phyloP scores from a whole-genome alignment of 2,888 invertebrate genomes.

The Chaitophorus viminalis region DNA sequence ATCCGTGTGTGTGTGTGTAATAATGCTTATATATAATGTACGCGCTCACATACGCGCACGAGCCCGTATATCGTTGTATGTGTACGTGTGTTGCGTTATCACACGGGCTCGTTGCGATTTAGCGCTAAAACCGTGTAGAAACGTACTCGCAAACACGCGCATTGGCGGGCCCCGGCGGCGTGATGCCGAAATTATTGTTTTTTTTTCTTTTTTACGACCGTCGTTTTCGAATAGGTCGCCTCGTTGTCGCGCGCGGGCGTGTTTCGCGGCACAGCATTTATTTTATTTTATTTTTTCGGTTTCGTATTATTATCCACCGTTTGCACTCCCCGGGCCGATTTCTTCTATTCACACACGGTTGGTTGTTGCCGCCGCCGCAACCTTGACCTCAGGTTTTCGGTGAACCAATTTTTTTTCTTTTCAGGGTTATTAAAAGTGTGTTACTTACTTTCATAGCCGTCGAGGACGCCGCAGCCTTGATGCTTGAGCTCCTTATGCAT shows the following conservation, averaged over 20 bases:
- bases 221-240: no score
- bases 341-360: neutral
- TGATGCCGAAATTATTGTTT: neutral
- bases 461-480: constrained; percentile 57
- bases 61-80: constrained; percentile 5
- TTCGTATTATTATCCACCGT: neutral
- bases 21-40: constrained; percentile 28
- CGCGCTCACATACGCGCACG: constrained; percentile 10
- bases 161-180: neutral
- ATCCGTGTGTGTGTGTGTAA: constrained; percentile 48
- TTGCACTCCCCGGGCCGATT: neutral
- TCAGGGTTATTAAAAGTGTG: constrained; percentile 61
- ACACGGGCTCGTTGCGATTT: constrained; percentile 35
- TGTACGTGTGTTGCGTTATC: constrained; percentile 50
- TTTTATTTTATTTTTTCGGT: neutral
- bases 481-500: constrained; percentile 29
- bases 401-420: constrained; percentile 56
- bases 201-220: neutral
- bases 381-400: constrained; percentile 56
- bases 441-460: constrained; percentile 60
- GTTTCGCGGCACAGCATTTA: neutral
- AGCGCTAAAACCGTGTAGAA: constrained; percentile 28
- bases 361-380: neutral
- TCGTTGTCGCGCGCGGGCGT: neutral
- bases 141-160: neutral